These are phyloP conservation scores for Odontamblyopus rebecca DNA, from an alignment of 2,797 vertebrate species.

Conservation along the genomic window DNA sequence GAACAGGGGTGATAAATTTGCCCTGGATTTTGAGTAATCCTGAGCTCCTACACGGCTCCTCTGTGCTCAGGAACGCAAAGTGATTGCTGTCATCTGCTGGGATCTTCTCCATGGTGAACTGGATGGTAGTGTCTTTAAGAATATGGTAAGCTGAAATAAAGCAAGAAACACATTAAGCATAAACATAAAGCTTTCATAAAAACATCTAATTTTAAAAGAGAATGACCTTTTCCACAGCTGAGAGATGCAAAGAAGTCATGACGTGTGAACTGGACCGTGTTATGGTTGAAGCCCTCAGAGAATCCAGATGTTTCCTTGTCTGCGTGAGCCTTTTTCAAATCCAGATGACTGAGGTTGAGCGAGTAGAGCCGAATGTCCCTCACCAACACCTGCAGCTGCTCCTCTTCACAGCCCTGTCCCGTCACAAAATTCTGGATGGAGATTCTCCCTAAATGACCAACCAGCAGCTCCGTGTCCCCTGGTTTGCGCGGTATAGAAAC, in stretches of 20 bases:
- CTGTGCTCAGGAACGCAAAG: constrained; percentile 76
- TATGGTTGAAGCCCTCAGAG: constrained; percentile 67
- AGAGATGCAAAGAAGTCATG: constrained; percentile 95
- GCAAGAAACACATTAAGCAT: constrained; percentile 1
- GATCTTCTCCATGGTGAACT: constrained; percentile 92
- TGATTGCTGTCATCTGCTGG: constrained; percentile 78
- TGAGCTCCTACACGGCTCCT: constrained; percentile 80
- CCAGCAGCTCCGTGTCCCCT: constrained; percentile 90
- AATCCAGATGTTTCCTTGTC: constrained; percentile 21
- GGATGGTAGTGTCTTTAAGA: constrained; percentile 92
- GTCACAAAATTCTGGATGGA: constrained; percentile 91
- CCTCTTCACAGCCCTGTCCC: constrained; percentile 82
- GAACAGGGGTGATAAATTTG: constrained; percentile 90
- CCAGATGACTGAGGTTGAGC: constrained; percentile 84
- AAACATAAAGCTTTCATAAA: neutral
- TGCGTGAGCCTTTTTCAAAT: constrained; percentile 68
- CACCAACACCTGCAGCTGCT: constrained; percentile 90
- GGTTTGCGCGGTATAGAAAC: constrained; percentile 93
- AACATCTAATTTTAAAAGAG: neutral
- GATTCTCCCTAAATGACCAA: constrained; percentile 94
- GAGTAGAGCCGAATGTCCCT: constrained; percentile 96
- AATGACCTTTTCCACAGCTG: constrained; percentile 88
- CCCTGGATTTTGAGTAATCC: constrained; percentile 90
- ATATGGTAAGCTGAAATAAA: constrained; percentile 89
- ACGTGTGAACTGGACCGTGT: constrained; percentile 90